Percentiles rank a stretch among this genome's conserved stretches.
phyloP scores from a whole-genome alignment of 2,113 vertebrate species.

The Coregonus clupeaformis region DNA sequence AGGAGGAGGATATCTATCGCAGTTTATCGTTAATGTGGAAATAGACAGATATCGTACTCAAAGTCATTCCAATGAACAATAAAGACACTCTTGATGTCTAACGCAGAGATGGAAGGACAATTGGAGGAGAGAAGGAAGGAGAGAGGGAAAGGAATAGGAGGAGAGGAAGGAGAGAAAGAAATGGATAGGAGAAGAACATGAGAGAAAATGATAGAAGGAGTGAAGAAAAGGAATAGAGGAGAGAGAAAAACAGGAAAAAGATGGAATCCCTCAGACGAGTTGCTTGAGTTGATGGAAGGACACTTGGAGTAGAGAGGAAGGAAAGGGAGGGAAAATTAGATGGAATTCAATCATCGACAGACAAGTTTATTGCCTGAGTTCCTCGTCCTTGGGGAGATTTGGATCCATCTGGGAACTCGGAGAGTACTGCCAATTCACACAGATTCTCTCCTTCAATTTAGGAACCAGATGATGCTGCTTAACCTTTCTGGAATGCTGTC shows the following conservation, averaged over 20 bases:
- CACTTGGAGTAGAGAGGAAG: background rate
- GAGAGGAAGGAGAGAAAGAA: background rate
- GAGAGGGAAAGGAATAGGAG: background rate
- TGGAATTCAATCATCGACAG: background rate
- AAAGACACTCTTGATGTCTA: background rate
- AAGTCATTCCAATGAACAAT: background rate
- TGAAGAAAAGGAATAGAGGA: background rate
- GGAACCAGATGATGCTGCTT: slow-evolving; percentile 63
- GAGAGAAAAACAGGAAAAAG: background rate
- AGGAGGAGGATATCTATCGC: slow-evolving; percentile 20
- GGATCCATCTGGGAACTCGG: slow-evolving; percentile 60
- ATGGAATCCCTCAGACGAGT: too few species aligned
- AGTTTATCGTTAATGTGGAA: slow-evolving; percentile 11
- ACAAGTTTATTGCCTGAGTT: background rate
- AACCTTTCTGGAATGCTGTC: slow-evolving; percentile 49
- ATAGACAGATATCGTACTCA: background rate
- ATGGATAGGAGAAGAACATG: too few species aligned
- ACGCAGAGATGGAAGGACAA: background rate
- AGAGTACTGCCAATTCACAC: slow-evolving; percentile 53
- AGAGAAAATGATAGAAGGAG: background rate
- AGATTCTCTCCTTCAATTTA: slow-evolving; percentile 56
- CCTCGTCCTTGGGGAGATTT: slow-evolving; percentile 52
- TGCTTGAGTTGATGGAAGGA: background rate
- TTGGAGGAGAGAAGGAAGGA: slow-evolving; percentile 36
- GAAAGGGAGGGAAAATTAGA: background rate